Evolutionary conservation across 1,140 invertebrate genomes (phyloP), one percentile per base, ranked within the genome.

Genomic region (Thaumetopoea pityocampa): DNA sequence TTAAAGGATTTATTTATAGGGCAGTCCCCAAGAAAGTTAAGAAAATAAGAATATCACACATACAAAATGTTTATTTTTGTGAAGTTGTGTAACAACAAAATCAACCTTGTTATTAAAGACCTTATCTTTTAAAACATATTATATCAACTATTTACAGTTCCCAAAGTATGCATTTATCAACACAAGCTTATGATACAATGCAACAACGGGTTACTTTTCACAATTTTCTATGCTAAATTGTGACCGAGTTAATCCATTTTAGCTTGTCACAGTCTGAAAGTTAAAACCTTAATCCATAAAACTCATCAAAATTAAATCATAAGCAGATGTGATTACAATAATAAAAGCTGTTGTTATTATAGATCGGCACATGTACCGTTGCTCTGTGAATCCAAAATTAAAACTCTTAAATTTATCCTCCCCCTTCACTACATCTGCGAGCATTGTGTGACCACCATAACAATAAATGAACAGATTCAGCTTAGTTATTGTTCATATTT

Each of bases 41-140:
- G 53, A 73, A 68, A 67, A n/a, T n/a, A n/a, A n/a, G n/a, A 60
- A 62, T 51, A 59, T 73, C 80, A 81, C 80, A 81, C 80, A 80
- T 84, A 84, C 77, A 84, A 81, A 84, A 84, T 80, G 76, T 81
- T 84, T 84, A 80, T 81, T 84, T 78, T 79, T 79, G 69, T 78
- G 66, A 80, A 83, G 72, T 84, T 80, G 77, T 80, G 80, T 84
- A 81, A 80, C 77, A 84, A 84, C 80, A 84, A 80, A 81, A 81
- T 84, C 76, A 84, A 84, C 80, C 77, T 81, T 77, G 76, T 81
- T 79, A 65, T 67, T 65, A 60, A 77, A 72, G 65, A 79, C 73
- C 77, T 80, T 81, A 80, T 68, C 51, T 78, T 81, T 81, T 69
- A 83, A 79, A 71, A 79, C 78, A 79, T 76, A 78, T 78, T 80